Evolutionary conservation across 2,113 vertebrate genomes (phyloP).

Genomic region (Urocitellus parryii): DNA sequence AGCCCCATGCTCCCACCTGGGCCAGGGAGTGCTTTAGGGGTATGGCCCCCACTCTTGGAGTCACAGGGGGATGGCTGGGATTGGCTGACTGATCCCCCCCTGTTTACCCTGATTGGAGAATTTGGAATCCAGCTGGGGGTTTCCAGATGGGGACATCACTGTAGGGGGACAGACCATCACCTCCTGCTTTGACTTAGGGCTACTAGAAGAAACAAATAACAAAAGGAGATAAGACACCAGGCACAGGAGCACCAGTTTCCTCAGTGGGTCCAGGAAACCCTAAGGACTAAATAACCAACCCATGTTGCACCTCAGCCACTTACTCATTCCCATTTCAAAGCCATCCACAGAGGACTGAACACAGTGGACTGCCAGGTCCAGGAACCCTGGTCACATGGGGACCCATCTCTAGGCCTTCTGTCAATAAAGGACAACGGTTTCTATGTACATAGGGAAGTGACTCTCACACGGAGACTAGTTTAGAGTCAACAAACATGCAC

Average conservation of each 20-base stretch:
- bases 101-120: slow-evolving; percentile 99
- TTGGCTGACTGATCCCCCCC: slow-evolving; percentile 96
- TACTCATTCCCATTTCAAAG: slow-evolving; percentile 69
- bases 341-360: slow-evolving; percentile 69
- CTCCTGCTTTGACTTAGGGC: slow-evolving; percentile 99
- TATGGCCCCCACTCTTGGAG: slow-evolving; percentile 94
- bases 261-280: slow-evolving; percentile 58
- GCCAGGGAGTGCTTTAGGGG: slow-evolving; percentile 93
- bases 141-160: slow-evolving; percentile 99
- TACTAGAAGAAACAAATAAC: slow-evolving; percentile 86
- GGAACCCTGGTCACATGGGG: slow-evolving; percentile 88
- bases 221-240: slow-evolving; percentile 64
- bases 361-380: slow-evolving; percentile 75
- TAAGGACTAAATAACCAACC: slow-evolving; percentile 68
- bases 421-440: slow-evolving; percentile 90
- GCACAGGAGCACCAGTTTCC: slow-evolving; percentile 41
- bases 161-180: slow-evolving; percentile 99
- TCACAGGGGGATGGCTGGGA: slow-evolving; percentile 98
- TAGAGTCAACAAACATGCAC: slow-evolving; percentile 86
- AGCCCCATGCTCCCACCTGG: slow-evolving; percentile 96
- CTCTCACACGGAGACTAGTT: slow-evolving; percentile 84
- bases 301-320: slow-evolving; percentile 47
- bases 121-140: slow-evolving; percentile 99
- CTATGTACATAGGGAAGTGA: slow-evolving; percentile 89
- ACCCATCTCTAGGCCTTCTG: slow-evolving; percentile 85